These are phyloP conservation scores for Phoenicopterus ruber DNA, from an alignment of 2,113 vertebrate species.

Conservation along the genomic window DNA sequence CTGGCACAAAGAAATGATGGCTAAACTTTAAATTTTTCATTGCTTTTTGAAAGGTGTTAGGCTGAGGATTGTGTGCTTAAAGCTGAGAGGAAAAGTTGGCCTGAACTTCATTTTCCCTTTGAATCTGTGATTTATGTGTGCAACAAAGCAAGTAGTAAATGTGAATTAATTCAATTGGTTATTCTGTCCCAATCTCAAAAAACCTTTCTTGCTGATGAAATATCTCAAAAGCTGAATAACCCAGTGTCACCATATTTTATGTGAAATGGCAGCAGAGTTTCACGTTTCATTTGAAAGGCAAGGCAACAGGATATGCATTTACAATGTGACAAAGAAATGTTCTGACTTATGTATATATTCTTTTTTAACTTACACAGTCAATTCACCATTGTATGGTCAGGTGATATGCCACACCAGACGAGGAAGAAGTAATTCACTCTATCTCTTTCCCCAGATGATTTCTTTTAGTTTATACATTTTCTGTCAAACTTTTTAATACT, in stretches of 20 bases:
- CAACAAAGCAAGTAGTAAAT: constrained; percentile 40
- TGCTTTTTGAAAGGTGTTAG: background rate
- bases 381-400: background rate
- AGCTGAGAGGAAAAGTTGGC: background rate
- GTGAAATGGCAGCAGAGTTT: constrained; percentile 5
- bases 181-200: constrained; percentile 37
- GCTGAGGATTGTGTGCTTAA: background rate
- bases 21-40: background rate
- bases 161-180: constrained; percentile 20
- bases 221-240: constrained; percentile 59
- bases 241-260: constrained; percentile 34
- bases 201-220: constrained; percentile 19
- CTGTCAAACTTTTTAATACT: background rate
- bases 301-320: constrained; percentile 7
- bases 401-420: background rate
- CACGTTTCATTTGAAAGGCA: constrained; percentile 10
- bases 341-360: background rate
- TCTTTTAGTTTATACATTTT: background rate
- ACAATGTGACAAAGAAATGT: constrained; percentile 33
- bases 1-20: background rate
- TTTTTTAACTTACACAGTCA: constrained; percentile 1
- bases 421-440: background rate
- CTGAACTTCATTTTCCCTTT: constrained; percentile 3
- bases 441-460: background rate
- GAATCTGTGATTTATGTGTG: constrained; percentile 21